Conservation (phyloP, 2,888 invertebrate genomes). For the Kryphioiulus occultus region DNA sequence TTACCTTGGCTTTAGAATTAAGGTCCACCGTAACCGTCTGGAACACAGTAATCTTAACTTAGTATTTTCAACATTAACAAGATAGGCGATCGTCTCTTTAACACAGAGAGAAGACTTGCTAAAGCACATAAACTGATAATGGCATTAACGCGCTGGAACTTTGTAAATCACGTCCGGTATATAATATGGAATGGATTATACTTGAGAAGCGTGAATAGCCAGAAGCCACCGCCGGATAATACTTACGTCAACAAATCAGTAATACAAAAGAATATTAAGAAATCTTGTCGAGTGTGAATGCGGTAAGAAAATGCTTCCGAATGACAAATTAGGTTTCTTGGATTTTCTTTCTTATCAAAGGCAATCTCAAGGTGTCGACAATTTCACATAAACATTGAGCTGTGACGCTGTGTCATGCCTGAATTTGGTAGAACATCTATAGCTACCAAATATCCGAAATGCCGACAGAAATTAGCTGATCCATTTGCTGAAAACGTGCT, state of each 20-base stretch:
- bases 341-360: background rate
- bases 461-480: background rate
- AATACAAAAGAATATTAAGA: background rate
- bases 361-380: background rate
- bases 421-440: background rate
- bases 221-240: background rate
- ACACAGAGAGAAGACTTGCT: background rate
- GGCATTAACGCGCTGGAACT: background rate
- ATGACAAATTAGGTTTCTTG: background rate
- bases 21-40: background rate
- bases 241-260: background rate
- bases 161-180: background rate
- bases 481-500: background rate
- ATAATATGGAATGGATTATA: background rate
- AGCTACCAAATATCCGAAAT: background rate
- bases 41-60: background rate
- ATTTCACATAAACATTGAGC: background rate
- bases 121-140: background rate
- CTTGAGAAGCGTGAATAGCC: conserved; percentile 2
- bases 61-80: background rate
- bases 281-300: background rate
- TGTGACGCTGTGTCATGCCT: background rate
- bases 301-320: background rate
- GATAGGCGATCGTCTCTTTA: background rate
- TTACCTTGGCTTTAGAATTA: background rate